Evolutionary conservation across 2,113 vertebrate genomes (phyloP).

Genomic region (Clarias macrocephalus): DNA sequence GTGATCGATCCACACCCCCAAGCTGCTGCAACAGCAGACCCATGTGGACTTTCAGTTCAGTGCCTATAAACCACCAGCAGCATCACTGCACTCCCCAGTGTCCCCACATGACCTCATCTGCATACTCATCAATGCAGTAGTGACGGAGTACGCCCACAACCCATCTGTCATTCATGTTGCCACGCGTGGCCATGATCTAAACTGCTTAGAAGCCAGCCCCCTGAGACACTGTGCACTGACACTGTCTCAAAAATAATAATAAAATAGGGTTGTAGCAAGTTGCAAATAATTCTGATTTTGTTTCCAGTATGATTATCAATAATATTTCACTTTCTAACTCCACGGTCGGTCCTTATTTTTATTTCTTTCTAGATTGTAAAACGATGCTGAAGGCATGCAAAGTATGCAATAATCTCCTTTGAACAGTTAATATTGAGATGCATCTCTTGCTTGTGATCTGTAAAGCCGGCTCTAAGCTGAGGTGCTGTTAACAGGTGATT

Average conservation of each 20-base stretch:
- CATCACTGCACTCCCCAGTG: constrained; percentile 42
- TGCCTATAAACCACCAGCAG: constrained; percentile 44
- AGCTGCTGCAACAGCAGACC: constrained; percentile 31
- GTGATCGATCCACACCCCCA: constrained; percentile 63
- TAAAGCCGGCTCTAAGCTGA: too few relatives aligned
- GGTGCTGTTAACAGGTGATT: too few relatives aligned
- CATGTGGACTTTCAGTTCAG: constrained; percentile 45
- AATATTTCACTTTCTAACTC: neutral
- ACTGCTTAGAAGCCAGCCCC: neutral
- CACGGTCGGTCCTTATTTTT: neutral
- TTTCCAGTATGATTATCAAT: neutral
- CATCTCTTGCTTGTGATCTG: too few relatives aligned
- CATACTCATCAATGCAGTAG: constrained; percentile 57
- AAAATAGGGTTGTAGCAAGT: neutral
- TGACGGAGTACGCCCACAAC: constrained; percentile 57
- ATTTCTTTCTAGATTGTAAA: too few relatives aligned
- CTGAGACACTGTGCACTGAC: neutral
- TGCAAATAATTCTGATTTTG: neutral
- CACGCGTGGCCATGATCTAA: constrained; percentile 54
- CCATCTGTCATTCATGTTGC: constrained; percentile 68
- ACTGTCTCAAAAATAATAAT: neutral
- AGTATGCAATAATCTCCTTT: too few relatives aligned
- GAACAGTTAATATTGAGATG: too few relatives aligned
- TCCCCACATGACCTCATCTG: constrained; percentile 63
- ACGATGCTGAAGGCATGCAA: too few relatives aligned